Percentiles rank a stretch among this genome's conserved stretches.
Evolutionary conservation across 2,797 vertebrate species (phyloP).

Genomic region (Clarias fuscus): DNA sequence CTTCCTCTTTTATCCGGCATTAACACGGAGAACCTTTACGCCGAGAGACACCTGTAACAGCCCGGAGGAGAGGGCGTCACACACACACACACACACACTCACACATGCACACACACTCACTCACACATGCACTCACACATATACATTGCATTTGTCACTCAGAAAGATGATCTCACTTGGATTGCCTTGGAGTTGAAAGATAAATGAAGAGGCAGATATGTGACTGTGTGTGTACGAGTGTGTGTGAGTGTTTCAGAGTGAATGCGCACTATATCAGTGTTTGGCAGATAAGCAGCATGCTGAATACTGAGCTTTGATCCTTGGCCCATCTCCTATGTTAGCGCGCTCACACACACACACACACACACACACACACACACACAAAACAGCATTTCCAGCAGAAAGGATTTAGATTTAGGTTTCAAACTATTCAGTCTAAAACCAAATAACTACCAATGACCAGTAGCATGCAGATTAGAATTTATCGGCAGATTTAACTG

Average conservation of each 20-base stretch:
- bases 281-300: not conserved
- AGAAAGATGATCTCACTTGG: not conserved
- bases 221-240: conserved; percentile 9
- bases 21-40: conserved; percentile 29
- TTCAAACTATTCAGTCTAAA: not conserved
- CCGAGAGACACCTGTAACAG: conserved; percentile 43
- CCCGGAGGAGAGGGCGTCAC: not conserved
- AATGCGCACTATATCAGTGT: not conserved
- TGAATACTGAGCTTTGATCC: conserved; percentile 9
- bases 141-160: not conserved
- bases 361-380: not conserved
- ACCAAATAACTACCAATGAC: not conserved
- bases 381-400: not conserved
- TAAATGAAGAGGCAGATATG: not conserved
- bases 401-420: not conserved
- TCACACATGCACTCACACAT: not conserved
- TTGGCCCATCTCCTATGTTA: not conserved
- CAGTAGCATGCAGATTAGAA: no score
- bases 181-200: conserved; percentile 16
- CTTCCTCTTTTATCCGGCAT: conserved; percentile 41
- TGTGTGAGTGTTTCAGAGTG: not conserved
- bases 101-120: not conserved
- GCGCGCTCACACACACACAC: no score
- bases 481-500: no score
- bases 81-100: not conserved